Base-by-base conservation (phyloP, 2,888 invertebrate genomes). In the Amphipyra berbera region DNA sequence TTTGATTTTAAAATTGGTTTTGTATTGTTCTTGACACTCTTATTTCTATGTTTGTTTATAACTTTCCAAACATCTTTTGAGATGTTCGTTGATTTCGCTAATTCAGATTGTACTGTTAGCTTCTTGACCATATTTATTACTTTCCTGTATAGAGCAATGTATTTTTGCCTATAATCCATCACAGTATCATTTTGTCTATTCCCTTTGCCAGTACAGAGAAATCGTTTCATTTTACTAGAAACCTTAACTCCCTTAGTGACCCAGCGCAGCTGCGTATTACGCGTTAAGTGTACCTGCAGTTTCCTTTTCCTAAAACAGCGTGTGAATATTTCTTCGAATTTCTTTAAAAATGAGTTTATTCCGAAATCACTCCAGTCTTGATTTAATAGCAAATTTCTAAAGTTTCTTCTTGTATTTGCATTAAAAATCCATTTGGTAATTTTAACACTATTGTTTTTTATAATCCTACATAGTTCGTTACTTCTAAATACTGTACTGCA, bases 141-240 rank as follows among this genome's bases (percentile, higher is more conserved):
- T 27, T 42, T 56, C 8, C 46, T 50, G 50, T 56, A 61, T 12
- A 46, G 10, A 6, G 33, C 6, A 5, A 61, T 35, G 14, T 52
- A 56, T 50, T 56, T 61, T 15, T 50, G 14, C 9, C 44, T 12
- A 10, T 50, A 61, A 2, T 30, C 6, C 2, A 33, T 30, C 5
- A 55, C 13, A 2, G 33, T 41, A 1, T 10, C 9, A 45, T 50
- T 14, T 9, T 44, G 7, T 9, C n/a, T 42, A n/a, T 15, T 54
- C 4, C 35, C n/a, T 54, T 54, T 48, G 14, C 30, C 37, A 30
- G 14, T 15, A 38, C 6, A 12, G 1, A 55, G 27, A 30, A 61
- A 55, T 13, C 45, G 48, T 14, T 61, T 61, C 30, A 61, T 49
- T 41, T 50, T 46, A 8, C 56, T 50, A 10, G 55, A 48, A 33